Evolutionary conservation across 2,113 vertebrate species (phyloP).

Genomic region (Labeo rohita): DNA sequence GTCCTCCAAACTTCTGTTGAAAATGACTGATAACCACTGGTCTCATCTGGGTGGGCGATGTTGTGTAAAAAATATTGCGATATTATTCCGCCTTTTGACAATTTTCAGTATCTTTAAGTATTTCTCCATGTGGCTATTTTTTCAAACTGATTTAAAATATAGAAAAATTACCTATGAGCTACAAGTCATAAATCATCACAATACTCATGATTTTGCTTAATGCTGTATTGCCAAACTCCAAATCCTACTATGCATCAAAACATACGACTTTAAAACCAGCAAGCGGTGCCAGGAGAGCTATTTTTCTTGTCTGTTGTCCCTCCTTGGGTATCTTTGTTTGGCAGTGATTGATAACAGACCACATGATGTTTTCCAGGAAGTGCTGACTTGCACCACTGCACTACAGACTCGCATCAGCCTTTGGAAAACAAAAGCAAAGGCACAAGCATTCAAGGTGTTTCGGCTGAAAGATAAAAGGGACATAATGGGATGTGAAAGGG

Average conservation of each 20-base stretch:
- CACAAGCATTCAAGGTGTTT: background rate
- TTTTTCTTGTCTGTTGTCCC: conserved; percentile 6
- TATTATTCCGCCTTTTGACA: background rate
- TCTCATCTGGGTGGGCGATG: conserved; percentile 1
- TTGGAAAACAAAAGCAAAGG: background rate
- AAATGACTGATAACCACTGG: background rate
- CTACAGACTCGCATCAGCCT: background rate
- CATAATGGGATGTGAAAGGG: background rate
- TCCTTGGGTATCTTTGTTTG: background rate
- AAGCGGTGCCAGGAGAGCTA: background rate
- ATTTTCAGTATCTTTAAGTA: background rate
- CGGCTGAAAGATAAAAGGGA: background rate
- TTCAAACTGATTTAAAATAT: background rate
- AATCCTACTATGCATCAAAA: background rate
- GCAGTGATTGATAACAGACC: conserved; percentile 37
- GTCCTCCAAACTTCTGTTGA: background rate
- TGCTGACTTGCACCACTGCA: conserved; percentile 11
- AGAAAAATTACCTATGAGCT: background rate
- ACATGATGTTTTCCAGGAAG: background rate
- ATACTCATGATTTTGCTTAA: background rate
- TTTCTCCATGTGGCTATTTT: background rate
- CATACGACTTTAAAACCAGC: background rate
- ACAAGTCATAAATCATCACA: background rate
- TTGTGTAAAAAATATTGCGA: background rate
- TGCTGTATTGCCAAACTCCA: background rate